Evolutionary conservation across 2,113 vertebrate species (phyloP).

Genomic region (Gorsachius goisagi): DNA sequence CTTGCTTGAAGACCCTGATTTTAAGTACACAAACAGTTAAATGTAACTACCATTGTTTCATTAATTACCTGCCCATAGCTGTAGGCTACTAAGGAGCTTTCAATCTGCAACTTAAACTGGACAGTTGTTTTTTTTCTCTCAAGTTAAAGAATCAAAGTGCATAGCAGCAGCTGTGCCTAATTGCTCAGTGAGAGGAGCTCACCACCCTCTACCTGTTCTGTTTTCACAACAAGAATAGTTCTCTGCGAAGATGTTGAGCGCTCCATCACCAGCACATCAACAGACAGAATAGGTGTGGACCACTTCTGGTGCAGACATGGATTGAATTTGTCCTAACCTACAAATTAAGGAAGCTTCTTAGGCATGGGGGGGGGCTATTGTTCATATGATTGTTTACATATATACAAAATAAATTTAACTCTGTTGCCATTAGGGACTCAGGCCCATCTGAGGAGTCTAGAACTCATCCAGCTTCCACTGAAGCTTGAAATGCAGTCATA

Average conservation of each 20-base stretch:
- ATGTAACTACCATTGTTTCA: neutral
- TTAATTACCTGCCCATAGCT: neutral
- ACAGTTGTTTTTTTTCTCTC: neutral
- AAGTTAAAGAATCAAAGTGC: neutral
- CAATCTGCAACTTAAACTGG: neutral
- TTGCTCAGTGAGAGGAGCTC: neutral
- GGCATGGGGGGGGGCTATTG: neutral
- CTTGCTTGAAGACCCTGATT: neutral
- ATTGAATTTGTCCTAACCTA: neutral
- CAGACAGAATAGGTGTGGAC: neutral
- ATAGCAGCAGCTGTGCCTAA: neutral
- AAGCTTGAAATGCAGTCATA: neutral
- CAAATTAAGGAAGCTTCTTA: neutral
- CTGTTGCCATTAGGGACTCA: neutral
- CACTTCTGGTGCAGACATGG: neutral
- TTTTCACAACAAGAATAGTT: neutral
- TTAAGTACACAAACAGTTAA: neutral
- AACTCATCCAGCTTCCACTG: neutral
- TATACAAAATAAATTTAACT: slow-evolving; percentile 34
- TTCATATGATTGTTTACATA: neutral
- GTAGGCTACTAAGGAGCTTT: neutral
- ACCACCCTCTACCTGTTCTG: neutral
- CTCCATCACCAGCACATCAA: neutral
- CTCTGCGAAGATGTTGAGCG: neutral
- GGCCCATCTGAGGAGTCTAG: neutral